Conservation (phyloP, 2,888 invertebrate species). For the Baccha elongata region DNA sequence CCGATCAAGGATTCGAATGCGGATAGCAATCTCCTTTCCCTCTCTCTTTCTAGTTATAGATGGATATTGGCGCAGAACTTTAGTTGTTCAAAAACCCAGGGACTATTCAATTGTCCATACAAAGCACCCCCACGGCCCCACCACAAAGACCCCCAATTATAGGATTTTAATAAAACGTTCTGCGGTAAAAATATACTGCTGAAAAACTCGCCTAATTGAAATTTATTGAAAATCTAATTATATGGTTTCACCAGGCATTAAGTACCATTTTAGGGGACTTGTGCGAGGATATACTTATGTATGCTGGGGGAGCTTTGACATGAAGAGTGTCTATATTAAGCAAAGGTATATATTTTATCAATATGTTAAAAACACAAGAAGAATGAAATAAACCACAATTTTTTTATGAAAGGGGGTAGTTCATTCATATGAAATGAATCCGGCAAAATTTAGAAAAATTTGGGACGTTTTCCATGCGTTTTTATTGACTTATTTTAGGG, state of each 20-base stretch:
- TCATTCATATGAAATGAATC: no score
- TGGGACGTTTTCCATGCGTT: no score
- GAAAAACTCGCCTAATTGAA: constrained; percentile 60
- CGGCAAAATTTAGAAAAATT: no score
- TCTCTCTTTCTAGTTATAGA: not conserved
- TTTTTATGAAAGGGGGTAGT: no score
- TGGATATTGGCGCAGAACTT: constrained; percentile 18
- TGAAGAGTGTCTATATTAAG: no score
- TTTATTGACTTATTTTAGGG: no score
- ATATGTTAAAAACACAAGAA: no score
- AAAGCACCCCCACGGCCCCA: not conserved
- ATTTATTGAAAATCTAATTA: constrained; percentile 73
- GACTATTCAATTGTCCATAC: constrained; percentile 29
- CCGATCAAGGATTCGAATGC: constrained; percentile 46
- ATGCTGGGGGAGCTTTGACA: constrained; percentile 10
- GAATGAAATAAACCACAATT: no score
- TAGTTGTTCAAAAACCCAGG: not conserved
- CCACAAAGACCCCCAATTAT: not conserved
- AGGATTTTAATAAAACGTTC: constrained; percentile 11
- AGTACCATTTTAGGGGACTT: constrained; percentile 12
- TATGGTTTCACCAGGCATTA: constrained; percentile 41
- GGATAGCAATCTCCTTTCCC: not conserved
- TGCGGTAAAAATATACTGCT: constrained; percentile 24
- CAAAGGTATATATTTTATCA: no score
- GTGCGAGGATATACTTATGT: constrained; percentile 18